Conservation (phyloP, 2,888 invertebrate genomes). For the Microplitis deprimator region DNA sequence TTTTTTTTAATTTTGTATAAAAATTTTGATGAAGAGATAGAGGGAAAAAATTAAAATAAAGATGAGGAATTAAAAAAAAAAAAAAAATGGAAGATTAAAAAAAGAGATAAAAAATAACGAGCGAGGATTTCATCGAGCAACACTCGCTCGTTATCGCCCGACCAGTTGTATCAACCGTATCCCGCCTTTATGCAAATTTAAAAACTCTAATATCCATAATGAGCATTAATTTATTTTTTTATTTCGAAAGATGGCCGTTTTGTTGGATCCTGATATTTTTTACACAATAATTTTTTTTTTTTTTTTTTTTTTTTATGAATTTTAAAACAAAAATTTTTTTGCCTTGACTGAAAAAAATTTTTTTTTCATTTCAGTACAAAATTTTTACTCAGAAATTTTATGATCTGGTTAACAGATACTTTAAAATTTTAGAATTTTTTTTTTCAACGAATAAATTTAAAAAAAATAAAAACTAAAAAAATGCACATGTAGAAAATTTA, state of each 20-base stretch:
- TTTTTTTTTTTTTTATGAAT: neutral
- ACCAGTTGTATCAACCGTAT: constrained; percentile 61
- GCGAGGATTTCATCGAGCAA: constrained; percentile 41
- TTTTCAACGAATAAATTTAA: too few species aligned
- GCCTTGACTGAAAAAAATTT: too few species aligned
- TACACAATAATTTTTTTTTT: neutral
- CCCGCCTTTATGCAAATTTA: constrained; percentile 65
- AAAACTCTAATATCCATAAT: constrained; percentile 64
- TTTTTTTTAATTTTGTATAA: neutral
- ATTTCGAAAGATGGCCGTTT: constrained; percentile 59
- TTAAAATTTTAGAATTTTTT: too few species aligned
- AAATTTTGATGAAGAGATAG: constrained; percentile 5
- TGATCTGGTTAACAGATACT: too few species aligned
- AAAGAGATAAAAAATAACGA: constrained; percentile 42
- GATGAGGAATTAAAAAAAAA: constrained; percentile 24
- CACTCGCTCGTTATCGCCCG: constrained; percentile 59
- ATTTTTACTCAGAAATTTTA: too few species aligned
- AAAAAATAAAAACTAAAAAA: too few species aligned
- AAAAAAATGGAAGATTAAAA: constrained; percentile 23
- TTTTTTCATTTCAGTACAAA: too few species aligned
- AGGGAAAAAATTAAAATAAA: constrained; percentile 26
- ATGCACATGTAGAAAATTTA: too few species aligned
- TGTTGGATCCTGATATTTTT: constrained; percentile 22
- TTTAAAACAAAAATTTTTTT: too few species aligned
- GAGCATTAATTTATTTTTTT: constrained; percentile 63